Conservation (phyloP, 2,113 vertebrate genomes). For the Poecile atricapillus region DNA sequence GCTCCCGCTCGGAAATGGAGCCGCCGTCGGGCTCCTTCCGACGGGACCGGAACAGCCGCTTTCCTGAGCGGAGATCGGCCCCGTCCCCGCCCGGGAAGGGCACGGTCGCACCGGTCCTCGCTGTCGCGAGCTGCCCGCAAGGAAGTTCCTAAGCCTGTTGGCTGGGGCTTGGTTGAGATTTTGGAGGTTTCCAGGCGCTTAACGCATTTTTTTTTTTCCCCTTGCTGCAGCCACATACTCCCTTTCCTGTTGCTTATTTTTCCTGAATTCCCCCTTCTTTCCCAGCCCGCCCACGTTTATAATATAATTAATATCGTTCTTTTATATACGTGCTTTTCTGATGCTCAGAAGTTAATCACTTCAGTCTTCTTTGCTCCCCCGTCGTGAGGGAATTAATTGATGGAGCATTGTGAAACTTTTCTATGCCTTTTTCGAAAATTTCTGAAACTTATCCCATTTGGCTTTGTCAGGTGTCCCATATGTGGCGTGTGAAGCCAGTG, state of each 20-base stretch:
- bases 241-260: background rate
- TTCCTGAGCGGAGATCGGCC: conserved; percentile 41
- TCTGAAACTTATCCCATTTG: background rate
- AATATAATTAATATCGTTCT: background rate
- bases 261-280: background rate
- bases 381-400: background rate
- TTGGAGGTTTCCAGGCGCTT: background rate
- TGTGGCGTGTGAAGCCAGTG: background rate
- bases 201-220: background rate
- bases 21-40: conserved; percentile 44
- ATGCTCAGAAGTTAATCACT: background rate
- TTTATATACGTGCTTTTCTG: background rate
- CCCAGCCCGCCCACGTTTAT: background rate
- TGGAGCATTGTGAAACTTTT: background rate
- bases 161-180: background rate
- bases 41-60: conserved; percentile 56
- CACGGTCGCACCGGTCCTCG: background rate
- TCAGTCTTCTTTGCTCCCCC: background rate
- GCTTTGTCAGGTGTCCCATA: background rate
- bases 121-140: background rate
- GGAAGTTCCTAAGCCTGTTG: background rate
- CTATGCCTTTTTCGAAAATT: background rate
- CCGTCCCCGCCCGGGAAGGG: conserved; percentile 10
- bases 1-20: conserved; percentile 36
- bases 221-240: background rate